Conservation (phyloP, 2,113 vertebrate species). For the Pygoscelis adeliae region DNA sequence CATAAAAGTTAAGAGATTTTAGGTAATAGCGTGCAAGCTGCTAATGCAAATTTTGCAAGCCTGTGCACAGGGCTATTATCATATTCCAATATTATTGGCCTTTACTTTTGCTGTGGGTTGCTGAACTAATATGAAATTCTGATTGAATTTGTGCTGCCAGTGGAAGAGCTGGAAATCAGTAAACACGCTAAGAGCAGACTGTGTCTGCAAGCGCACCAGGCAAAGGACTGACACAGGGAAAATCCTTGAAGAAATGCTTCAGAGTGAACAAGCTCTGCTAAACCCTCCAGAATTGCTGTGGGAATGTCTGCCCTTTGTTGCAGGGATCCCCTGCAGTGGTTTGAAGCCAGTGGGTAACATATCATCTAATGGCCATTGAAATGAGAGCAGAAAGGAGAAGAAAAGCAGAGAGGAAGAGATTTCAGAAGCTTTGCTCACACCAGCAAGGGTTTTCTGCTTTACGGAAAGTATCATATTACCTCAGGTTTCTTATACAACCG, state of each 20-base stretch:
- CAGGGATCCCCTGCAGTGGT: not conserved
- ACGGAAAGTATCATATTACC: accelerated
- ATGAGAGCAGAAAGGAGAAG: not conserved
- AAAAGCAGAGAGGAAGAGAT: not conserved
- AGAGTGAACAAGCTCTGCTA: not conserved
- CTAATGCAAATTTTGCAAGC: not conserved
- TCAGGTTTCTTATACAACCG: not conserved
- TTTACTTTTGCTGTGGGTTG: not conserved
- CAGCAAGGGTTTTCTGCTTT: not conserved
- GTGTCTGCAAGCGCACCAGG: not conserved
- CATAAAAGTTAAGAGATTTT: not conserved
- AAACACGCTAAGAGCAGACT: not conserved
- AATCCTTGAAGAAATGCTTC: not conserved
- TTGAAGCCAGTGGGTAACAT: not conserved
- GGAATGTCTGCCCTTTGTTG: not conserved
- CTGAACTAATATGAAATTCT: constrained; percentile 33
- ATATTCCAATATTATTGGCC: not conserved
- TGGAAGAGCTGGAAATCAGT: constrained; percentile 24
- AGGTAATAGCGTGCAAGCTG: not conserved
- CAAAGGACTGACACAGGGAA: not conserved
- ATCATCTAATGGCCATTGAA: not conserved
- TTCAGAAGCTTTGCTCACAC: not conserved
- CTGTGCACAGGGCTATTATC: not conserved
- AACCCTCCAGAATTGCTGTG: not conserved
- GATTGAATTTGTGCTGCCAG: constrained; percentile 17